Evolutionary conservation across 2,113 vertebrate species (phyloP).

Genomic region (Talpa occidentalis): DNA sequence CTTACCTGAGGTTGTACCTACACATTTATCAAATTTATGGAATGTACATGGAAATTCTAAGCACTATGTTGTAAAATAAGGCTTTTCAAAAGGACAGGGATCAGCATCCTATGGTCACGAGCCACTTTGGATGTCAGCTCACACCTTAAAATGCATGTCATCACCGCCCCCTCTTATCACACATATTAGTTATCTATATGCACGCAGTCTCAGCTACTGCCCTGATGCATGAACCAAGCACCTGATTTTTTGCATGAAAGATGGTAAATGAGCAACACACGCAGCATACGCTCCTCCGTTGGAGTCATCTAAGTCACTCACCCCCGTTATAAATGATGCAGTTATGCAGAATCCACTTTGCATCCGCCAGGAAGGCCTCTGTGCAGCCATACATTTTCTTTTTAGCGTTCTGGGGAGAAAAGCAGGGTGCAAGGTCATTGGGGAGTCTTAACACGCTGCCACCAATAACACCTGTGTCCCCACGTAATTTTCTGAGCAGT

Average conservation of each 20-base stretch:
- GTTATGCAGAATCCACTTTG: conserved; percentile 99
- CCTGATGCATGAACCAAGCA: not conserved
- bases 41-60: too few species aligned
- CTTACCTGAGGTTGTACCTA: not conserved
- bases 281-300: not conserved
- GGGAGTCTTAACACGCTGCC: not conserved
- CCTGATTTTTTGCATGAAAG: not conserved
- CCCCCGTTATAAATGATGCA: conserved; percentile 99
- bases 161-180: too few species aligned
- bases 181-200: not conserved
- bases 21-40: not conserved
- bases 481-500: not conserved
- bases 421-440: not conserved
- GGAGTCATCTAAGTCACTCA: conserved; percentile 72
- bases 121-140: not conserved
- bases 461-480: not conserved
- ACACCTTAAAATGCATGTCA: not conserved
- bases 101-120: accelerated
- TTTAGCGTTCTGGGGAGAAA: conserved; percentile 93
- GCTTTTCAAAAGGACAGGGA: not conserved
- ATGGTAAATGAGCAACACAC: not conserved
- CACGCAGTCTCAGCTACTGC: not conserved
- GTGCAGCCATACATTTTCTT: conserved; percentile 99
- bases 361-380: conserved; percentile 97
- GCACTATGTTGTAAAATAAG: too few species aligned